Conservation (phyloP, 23 tunicate genomes). For the Styela plicata region DNA sequence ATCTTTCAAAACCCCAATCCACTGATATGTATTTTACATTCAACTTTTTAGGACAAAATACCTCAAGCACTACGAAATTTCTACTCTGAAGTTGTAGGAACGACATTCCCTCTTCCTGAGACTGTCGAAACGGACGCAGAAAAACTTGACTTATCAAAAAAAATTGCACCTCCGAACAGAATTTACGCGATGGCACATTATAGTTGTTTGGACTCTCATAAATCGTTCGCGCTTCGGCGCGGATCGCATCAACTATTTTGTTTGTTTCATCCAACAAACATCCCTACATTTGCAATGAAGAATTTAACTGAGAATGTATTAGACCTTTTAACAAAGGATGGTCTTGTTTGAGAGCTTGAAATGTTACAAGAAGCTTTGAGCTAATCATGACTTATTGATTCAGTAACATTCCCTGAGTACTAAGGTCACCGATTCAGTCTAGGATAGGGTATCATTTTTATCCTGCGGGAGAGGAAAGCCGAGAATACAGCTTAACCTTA, state of each 20-base stretch:
- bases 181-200: constrained; percentile 55
- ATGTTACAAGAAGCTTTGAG: no score
- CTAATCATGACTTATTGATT: no score
- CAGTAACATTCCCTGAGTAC: no score
- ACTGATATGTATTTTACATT: no score
- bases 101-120: constrained; percentile 59
- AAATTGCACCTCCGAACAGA: constrained; percentile 4
- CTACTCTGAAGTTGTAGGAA: constrained; percentile 46
- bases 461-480: no score
- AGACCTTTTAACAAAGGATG: constrained; percentile 34
- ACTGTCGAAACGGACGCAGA: constrained; percentile 22
- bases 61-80: constrained; percentile 1
- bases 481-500: no score
- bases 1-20: no score
- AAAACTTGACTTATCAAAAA: constrained; percentile 12
- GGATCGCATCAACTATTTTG: constrained; percentile 60
- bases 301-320: constrained; percentile 51
- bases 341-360: constrained; percentile 32
- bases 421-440: no score
- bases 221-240: constrained; percentile 55
- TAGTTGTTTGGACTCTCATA: constrained; percentile 55
- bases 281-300: constrained; percentile 66
- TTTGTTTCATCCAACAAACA: constrained; percentile 28
- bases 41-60: not conserved
- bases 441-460: no score